Percentiles rank a stretch among this genome's conserved stretches.
Evolutionary conservation across 2,888 invertebrate species (phyloP).

Genomic region (Rhogogaster chlorosoma): DNA sequence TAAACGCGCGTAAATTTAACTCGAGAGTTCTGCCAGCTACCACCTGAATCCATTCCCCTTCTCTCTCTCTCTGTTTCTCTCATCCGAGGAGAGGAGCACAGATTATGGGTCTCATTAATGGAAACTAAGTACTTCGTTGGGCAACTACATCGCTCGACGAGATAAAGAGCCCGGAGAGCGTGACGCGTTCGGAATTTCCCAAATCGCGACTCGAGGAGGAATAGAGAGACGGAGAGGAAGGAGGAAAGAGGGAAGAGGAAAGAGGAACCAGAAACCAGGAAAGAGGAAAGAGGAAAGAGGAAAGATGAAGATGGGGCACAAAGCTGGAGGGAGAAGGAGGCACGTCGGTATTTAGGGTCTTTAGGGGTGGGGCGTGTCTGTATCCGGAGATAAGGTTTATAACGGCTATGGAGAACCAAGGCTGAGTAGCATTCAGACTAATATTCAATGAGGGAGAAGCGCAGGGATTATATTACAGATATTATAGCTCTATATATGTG

Average conservation of each 20-base stretch:
- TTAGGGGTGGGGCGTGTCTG: constrained; percentile 21
- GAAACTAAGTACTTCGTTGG: constrained; percentile 29
- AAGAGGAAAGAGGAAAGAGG: neutral
- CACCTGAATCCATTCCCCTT: neutral
- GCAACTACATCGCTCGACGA: constrained; percentile 22
- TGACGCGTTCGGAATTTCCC: constrained; percentile 31
- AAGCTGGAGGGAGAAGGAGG: constrained; percentile 44
- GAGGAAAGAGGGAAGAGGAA: constrained; percentile 46
- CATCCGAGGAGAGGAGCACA: neutral
- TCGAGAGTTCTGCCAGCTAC: neutral
- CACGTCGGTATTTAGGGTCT: constrained; percentile 37
- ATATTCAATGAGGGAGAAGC: constrained; percentile 44
- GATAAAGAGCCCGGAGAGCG: constrained; percentile 1
- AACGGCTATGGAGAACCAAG: constrained; percentile 25
- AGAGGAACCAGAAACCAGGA: neutral
- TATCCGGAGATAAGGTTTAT: constrained; percentile 47
- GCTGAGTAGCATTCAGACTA: constrained; percentile 37
- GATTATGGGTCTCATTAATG: constrained; percentile 16
- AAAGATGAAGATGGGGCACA: constrained; percentile 49
- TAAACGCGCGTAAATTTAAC: constrained; percentile 19
- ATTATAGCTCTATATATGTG: constrained; percentile 9
- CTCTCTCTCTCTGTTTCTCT: neutral
- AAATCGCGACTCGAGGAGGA: constrained; percentile 3
- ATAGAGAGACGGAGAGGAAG: constrained; percentile 48
- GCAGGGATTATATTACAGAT: constrained; percentile 34